Conservation (phyloP, 2,113 vertebrate species). For the Pseudois nayaur region DNA sequence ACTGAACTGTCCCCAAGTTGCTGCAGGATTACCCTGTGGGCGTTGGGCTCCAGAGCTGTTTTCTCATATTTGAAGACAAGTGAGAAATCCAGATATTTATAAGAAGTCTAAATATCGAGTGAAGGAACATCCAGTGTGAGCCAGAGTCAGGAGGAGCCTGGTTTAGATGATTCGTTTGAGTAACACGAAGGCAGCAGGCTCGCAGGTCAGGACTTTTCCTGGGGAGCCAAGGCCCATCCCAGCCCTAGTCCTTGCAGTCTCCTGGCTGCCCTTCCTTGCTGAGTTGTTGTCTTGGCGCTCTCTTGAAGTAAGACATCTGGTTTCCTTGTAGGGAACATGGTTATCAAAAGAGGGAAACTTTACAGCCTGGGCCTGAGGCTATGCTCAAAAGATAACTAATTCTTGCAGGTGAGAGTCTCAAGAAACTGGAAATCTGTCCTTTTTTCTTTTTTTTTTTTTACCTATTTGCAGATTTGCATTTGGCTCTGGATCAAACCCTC, state of each 20-base stretch:
- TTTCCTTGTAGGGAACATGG: background rate
- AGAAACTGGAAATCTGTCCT: background rate
- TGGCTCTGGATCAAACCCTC: background rate
- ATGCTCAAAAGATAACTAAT: background rate
- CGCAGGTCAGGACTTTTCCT: accelerated
- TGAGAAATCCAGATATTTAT: background rate
- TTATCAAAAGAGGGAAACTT: background rate
- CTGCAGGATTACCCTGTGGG: background rate
- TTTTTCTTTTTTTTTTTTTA: background rate
- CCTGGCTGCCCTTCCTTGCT: background rate
- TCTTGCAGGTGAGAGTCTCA: background rate
- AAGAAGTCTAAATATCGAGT: background rate
- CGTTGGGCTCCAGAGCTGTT: background rate
- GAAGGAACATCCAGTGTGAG: background rate
- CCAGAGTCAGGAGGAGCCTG: background rate
- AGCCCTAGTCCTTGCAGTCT: background rate
- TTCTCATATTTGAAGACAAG: background rate
- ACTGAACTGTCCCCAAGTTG: background rate
- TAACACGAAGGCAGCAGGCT: background rate
- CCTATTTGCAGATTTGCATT: slow-evolving; percentile 5
- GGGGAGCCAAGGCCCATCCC: background rate
- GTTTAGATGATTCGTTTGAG: background rate
- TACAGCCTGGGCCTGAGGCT: background rate
- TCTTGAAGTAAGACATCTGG: background rate
- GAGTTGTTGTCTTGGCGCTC: background rate